A percentile compares a stretch with the other conserved stretches of the same genome.
Conservation (phyloP, 2,113 vertebrate genomes). For the Gorsachius goisagi region DNA sequence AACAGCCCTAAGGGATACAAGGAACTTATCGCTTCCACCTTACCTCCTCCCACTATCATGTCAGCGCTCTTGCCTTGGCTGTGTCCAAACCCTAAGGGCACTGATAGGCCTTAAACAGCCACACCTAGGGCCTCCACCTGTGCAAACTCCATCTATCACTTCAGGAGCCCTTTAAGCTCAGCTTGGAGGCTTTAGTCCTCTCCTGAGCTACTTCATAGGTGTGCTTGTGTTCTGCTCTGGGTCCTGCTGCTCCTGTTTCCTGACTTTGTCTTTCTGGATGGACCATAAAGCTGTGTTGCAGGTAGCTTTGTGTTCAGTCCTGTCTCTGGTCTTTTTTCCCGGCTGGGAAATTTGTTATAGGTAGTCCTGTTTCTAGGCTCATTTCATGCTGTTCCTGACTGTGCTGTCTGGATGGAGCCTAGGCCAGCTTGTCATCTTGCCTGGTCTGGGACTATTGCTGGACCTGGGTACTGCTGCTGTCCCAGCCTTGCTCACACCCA, state of each 20-base stretch:
- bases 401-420: neutral
- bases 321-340: neutral
- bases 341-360: neutral
- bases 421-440: neutral
- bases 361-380: neutral
- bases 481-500: neutral
- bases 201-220: fast-evolving
- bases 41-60: fast-evolving
- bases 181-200: fast-evolving
- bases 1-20: neutral
- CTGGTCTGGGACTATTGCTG: neutral
- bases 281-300: neutral
- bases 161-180: neutral
- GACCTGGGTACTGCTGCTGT: neutral
- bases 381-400: neutral
- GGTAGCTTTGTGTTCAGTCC: neutral
- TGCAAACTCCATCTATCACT: neutral
- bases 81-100: neutral
- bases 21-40: neutral
- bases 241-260: neutral
- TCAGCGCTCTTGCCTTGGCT: neutral
- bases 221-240: neutral
- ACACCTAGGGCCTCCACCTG: neutral
- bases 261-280: neutral
- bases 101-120: neutral